Percentiles rank a stretch among this genome's conserved stretches.
Conservation (phyloP, 2,113 vertebrate genomes). For the Osmerus eperlanus region DNA sequence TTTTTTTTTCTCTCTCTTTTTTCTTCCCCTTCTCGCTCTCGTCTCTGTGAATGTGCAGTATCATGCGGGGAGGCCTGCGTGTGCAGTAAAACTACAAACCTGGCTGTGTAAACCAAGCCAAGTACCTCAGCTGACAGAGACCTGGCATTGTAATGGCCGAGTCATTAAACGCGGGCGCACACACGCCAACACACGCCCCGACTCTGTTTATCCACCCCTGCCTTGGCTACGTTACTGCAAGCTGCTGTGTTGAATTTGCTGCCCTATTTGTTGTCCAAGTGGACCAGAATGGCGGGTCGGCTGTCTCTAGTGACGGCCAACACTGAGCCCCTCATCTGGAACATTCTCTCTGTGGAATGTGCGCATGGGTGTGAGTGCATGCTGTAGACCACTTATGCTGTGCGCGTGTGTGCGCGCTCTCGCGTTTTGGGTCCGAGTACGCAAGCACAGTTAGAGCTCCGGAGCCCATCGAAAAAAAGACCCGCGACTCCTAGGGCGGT, state of each 20-base stretch:
- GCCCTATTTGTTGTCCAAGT: constrained; percentile 17
- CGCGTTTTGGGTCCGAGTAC: neutral
- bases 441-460: neutral
- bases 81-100: neutral
- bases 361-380: neutral
- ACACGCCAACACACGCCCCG: neutral
- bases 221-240: neutral
- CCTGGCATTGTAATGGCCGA: too few relatives aligned
- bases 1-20: neutral
- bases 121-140: too few relatives aligned
- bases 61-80: too few relatives aligned
- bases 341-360: neutral
- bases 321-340: too few relatives aligned
- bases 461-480: too few relatives aligned
- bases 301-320: too few relatives aligned
- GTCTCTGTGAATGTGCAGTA: neutral
- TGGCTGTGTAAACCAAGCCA: neutral
- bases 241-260: constrained; percentile 16
- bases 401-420: neutral
- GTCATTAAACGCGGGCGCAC: neutral
- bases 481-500: too few relatives aligned
- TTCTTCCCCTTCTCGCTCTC: neutral
- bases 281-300: too few relatives aligned
- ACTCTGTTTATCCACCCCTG: constrained; percentile 8
- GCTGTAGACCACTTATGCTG: too few relatives aligned